Percentiles rank a stretch among this genome's conserved stretches.
Evolutionary conservation across 2,113 vertebrate species (phyloP).

Genomic region (Brachypodius melanocephalos): DNA sequence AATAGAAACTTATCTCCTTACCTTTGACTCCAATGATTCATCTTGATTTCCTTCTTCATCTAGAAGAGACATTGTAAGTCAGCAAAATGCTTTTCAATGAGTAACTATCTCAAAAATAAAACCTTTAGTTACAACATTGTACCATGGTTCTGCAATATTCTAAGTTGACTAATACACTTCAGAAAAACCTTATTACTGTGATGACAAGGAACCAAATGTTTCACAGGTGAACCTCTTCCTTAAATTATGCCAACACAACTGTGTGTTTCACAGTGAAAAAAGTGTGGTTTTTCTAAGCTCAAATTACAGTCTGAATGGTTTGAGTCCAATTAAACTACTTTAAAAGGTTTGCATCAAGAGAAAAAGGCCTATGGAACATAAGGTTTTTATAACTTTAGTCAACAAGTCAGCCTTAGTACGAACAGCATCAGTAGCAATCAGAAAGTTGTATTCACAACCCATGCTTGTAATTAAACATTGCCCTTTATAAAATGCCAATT

Average conservation of each 20-base stretch:
- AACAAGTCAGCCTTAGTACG: neutral
- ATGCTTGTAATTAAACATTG: neutral
- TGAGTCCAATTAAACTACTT: neutral
- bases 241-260: neutral
- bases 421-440: neutral
- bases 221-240: neutral
- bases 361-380: neutral
- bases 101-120: neutral
- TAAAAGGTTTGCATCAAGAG: neutral
- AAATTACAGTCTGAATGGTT: neutral
- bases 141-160: neutral
- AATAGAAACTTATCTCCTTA: conserved; percentile 42
- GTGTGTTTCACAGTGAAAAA: neutral
- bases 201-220: neutral
- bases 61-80: conserved; percentile 51
- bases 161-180: neutral
- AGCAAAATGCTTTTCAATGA: neutral
- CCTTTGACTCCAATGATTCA: conserved; percentile 77
- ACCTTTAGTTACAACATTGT: neutral
- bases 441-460: neutral
- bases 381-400: neutral
- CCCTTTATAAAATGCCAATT: neutral
- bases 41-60: conserved; percentile 76
- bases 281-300: neutral
- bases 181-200: neutral